A percentile compares a stretch with the other conserved stretches of the same genome.
Evolutionary conservation across 2,797 vertebrate genomes (phyloP).

Genomic region (Enteromius unitaeniatus): DNA sequence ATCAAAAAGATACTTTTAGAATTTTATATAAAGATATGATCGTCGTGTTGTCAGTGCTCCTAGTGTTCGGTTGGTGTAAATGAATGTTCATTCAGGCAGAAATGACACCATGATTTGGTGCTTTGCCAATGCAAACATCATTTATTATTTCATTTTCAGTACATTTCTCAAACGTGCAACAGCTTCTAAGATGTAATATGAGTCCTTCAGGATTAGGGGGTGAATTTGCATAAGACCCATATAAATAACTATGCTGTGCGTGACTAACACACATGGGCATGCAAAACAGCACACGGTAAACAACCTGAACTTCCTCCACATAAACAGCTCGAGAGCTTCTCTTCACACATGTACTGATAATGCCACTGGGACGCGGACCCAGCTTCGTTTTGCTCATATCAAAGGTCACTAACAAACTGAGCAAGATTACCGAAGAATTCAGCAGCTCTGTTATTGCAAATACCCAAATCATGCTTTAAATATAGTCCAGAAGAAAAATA

Average conservation of each 20-base stretch:
- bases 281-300: neutral
- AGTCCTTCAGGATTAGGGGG: neutral
- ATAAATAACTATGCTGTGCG: neutral
- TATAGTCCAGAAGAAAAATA: neutral
- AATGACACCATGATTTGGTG: neutral
- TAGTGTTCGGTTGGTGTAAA: neutral
- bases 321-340: neutral
- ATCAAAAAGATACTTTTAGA: neutral
- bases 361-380: too few relatives aligned
- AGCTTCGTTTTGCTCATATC: neutral
- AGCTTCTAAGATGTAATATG: neutral
- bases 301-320: neutral
- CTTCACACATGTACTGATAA: neutral
- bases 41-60: too few relatives aligned
- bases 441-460: too few relatives aligned
- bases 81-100: neutral
- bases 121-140: neutral
- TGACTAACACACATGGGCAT: conserved; percentile 7
- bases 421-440: neutral
- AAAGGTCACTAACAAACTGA: neutral
- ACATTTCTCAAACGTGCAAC: neutral
- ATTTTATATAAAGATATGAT: neutral
- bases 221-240: conserved; percentile 27
- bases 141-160: neutral
- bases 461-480: too few relatives aligned